Evolutionary conservation across 2,113 vertebrate species (phyloP), one percentile per base, ranked within the genome.

Genomic region (Podarcis muralis): DNA sequence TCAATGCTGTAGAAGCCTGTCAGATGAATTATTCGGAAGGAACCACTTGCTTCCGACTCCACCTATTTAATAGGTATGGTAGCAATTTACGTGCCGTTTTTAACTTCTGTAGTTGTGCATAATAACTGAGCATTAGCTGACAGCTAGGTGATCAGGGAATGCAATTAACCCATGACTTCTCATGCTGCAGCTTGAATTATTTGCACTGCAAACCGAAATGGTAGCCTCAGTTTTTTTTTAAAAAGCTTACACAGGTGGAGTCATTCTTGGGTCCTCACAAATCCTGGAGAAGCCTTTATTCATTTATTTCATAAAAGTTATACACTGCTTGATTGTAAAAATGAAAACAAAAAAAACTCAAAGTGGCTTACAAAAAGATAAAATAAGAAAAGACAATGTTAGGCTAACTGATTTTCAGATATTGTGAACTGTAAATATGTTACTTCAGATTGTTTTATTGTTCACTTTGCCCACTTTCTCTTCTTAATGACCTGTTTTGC

Each of bases 111-210:
- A 87, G 77, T 40, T 81, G 71, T 74, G 68, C 69, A 27, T 74
- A 72, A 82, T 82, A 82, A 72, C 72, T 75, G 68, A 66, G 40
- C 18, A 82, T 53, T 43, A 88, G 30, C 35, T 82, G 87, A 53
- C 80, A 83, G 59, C 71, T 48, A 66, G 57, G 30, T 66, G 62
- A 74, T 88, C 69, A 75, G 6, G 30, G 32, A 76, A 53, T n/a
- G 30, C 57, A 88, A 83, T 88, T 88, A 88, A 65, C 37, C 80
- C 57, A 82, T 83, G 23, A 22, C 32, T 27, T n/a, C 68, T 48
- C 87, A 83, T 76, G 80, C 87, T 75, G 71, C 27, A 83, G 20
- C 87, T 76, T 83, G 80, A 83, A 15, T 76, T 20, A 37, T 77
- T 77, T 83, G 72, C 18, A 23, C 32, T 62, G 71, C 35, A 76